Evolutionary conservation across 2,113 vertebrate genomes (phyloP).

Genomic region (Eolophus roseicapilla): DNA sequence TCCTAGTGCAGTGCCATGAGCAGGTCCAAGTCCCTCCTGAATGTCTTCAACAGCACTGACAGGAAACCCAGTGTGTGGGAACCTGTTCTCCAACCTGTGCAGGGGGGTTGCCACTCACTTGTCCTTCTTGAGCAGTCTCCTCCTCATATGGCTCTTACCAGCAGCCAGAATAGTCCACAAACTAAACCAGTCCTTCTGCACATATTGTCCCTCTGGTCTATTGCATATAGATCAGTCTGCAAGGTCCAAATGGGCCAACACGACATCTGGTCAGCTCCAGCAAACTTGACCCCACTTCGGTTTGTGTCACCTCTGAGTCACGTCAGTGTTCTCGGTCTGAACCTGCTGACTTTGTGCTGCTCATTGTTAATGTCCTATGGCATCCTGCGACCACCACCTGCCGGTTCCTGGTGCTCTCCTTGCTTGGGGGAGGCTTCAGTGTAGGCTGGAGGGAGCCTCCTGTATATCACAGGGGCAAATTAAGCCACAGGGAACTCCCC

Average conservation of each 20-base stretch:
- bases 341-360: background rate
- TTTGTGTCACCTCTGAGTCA: background rate
- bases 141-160: background rate
- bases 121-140: background rate
- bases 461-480: background rate
- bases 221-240: background rate
- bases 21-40: background rate
- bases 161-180: background rate
- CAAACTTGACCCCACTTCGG: background rate
- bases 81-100: background rate
- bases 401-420: background rate
- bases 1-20: background rate
- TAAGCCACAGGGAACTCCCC: background rate
- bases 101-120: background rate
- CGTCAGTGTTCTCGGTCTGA: background rate
- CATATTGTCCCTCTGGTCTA: background rate
- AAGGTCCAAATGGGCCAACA: rapidly evolving
- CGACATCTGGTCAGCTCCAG: background rate
- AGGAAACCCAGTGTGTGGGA: background rate
- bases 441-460: background rate
- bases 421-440: background rate
- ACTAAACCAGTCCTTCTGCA: background rate
- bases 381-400: background rate
- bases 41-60: background rate
- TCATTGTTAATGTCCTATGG: background rate